phyloP scores from a whole-genome alignment of 2,888 invertebrate genomes.

The Hypselothyrea guttata region DNA sequence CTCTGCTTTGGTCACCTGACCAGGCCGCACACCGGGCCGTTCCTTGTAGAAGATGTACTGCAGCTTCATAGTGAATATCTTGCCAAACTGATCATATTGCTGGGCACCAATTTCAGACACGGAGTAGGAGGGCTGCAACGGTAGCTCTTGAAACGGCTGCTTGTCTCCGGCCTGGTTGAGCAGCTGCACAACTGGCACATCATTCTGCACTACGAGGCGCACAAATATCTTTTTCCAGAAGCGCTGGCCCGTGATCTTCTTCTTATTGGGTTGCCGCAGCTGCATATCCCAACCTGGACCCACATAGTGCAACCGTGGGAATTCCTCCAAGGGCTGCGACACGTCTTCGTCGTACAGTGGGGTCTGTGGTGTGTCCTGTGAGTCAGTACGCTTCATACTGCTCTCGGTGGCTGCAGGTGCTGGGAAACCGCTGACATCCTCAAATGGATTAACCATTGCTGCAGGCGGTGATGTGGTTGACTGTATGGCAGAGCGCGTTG shows the following conservation, averaged over 20 bases:
- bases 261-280: slow-evolving; percentile 96
- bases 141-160: slow-evolving; percentile 97
- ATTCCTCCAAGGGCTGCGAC: slow-evolving; percentile 94
- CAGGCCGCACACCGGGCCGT: slow-evolving; percentile 96
- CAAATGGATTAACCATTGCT: slow-evolving; percentile 88
- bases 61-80: slow-evolving; percentile 97
- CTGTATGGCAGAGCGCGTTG: slow-evolving; percentile 49
- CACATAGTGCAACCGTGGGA: slow-evolving; percentile 89
- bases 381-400: slow-evolving; percentile 83
- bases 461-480: slow-evolving; percentile 83
- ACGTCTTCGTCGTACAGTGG: slow-evolving; percentile 97
- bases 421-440: slow-evolving; percentile 77
- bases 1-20: slow-evolving; percentile 96
- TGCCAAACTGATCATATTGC: slow-evolving; percentile 99
- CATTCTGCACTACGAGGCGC: slow-evolving; percentile 89
- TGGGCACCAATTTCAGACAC: slow-evolving; percentile 97
- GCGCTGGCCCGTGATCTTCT: slow-evolving; percentile 96
- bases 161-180: slow-evolving; percentile 92
- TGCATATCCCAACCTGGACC: slow-evolving; percentile 98
- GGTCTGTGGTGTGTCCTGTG: slow-evolving; percentile 93
- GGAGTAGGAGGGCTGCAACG: slow-evolving; percentile 96
- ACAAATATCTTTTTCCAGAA: slow-evolving; percentile 99
- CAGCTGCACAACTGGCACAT: slow-evolving; percentile 93
- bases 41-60: slow-evolving; percentile 99
- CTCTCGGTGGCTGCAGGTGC: slow-evolving; percentile 65